Conservation (phyloP, 2,113 vertebrate genomes). For the Aegotheles bennettii region DNA sequence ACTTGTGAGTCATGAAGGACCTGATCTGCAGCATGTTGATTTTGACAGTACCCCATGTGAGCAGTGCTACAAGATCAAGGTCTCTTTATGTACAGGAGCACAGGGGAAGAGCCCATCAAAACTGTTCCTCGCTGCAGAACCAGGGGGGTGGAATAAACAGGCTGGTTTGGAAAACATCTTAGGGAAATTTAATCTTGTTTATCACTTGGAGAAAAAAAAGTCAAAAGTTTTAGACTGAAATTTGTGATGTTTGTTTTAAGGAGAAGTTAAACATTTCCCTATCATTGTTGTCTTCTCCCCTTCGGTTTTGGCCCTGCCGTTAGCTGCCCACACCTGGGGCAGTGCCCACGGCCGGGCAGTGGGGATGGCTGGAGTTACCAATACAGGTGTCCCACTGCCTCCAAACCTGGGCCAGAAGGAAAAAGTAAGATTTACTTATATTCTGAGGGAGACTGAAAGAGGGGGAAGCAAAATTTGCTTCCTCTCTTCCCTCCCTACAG, state of each 20-base stretch:
- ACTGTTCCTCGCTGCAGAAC: rapidly evolving
- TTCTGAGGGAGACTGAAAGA: background rate
- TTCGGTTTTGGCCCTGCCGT: background rate
- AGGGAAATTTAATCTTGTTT: background rate
- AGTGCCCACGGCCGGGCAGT: background rate
- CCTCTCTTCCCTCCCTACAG: background rate
- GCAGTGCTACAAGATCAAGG: background rate
- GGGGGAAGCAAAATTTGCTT: background rate
- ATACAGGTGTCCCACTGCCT: background rate
- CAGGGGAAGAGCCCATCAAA: background rate
- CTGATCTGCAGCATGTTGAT: background rate
- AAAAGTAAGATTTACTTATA: background rate
- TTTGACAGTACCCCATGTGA: background rate
- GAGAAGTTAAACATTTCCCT: background rate
- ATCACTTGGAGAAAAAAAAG: background rate
- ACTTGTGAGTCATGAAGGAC: rapidly evolving
- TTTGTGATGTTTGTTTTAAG: background rate
- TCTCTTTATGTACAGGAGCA: background rate
- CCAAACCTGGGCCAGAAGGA: background rate
- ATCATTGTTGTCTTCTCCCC: rapidly evolving
- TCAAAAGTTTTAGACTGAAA: background rate
- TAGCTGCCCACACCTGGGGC: background rate
- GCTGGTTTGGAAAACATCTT: background rate
- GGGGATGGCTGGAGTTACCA: rapidly evolving
- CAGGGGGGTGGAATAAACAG: background rate